Conservation (phyloP, 2,797 vertebrate species). For the Otus scops region DNA sequence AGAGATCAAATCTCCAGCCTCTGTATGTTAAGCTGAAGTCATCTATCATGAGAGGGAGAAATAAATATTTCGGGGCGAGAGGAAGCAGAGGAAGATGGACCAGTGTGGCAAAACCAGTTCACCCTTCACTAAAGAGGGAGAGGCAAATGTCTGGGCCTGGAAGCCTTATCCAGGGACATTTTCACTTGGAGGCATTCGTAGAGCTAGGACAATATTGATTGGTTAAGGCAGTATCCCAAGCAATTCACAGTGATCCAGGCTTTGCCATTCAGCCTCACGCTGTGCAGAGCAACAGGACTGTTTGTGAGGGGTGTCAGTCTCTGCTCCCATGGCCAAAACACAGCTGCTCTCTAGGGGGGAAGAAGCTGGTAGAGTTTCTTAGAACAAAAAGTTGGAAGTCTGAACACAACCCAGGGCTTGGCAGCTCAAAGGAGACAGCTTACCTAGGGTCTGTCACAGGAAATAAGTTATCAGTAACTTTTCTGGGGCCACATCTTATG, state of each 20-base stretch:
- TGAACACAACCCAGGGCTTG: accelerated
- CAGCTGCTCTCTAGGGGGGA: not conserved
- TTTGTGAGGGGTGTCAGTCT: not conserved
- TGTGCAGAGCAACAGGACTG: not conserved
- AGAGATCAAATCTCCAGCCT: not conserved
- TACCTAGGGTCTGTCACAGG: not conserved
- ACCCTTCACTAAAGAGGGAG: not conserved
- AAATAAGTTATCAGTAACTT: not conserved
- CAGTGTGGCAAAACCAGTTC: not conserved
- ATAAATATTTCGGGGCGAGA: not conserved
- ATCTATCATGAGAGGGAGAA: not conserved
- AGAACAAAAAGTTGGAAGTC: not conserved
- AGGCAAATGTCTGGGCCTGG: not conserved
- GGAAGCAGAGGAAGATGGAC: not conserved
- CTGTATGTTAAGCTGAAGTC: not conserved
- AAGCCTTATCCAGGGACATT: not conserved
- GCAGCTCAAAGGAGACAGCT: not conserved
- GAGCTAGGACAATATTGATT: accelerated
- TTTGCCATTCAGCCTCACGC: not conserved
- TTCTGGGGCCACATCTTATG: not conserved
- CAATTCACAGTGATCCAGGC: not conserved
- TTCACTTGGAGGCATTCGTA: not conserved
- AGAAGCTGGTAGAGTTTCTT: not conserved
- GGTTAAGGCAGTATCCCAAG: not conserved
- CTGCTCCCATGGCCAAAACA: accelerated